Base-by-base conservation (phyloP, 2,113 vertebrate species). In the Emydura subglobosa region DNA sequence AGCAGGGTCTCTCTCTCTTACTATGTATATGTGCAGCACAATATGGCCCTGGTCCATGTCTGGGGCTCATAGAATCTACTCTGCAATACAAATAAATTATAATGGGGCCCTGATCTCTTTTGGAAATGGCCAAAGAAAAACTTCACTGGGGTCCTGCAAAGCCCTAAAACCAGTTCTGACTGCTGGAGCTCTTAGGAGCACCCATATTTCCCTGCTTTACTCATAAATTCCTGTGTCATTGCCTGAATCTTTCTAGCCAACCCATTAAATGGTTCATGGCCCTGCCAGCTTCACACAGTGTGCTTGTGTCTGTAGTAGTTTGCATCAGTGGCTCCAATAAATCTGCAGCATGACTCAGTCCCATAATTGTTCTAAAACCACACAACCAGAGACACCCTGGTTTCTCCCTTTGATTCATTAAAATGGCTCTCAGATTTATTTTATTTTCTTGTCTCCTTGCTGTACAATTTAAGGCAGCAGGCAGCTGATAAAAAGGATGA, bases 361-460 rank as follows among this genome's bases (percentile, higher is more conserved):
- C 76, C 89, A 68, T 96, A 95, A 97, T 96, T 97, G 96, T 96
- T 96, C 83, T 93, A 95, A 92, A 98, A 94, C 90, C 93, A 92
- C 86, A 94, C 61, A 94, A 76, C 83, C 91, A 83, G 91, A 88
- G 93, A 96, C 92, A 95, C 84, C 92, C 95, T 96, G 4, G 49
- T 93, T 89, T 97, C 87, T 82, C 49, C 81, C 88, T 97, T 94
- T 97, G 96, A 98, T 98, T 98, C 95, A 94, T 95, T 96, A 78
- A 97, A 98, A 94, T 93, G 83, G 22, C 82, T 97, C 88, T 96
- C 94, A 96, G 94, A 96, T 97, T 98, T 96, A 96, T 92, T 91
- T 74, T 24, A 5, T 96, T 97, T 95, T 96, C 95, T 97, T 86
- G 93, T 96, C 94, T 97, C 55, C 92, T 96, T 97, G 94, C 96